Conservation (phyloP, 2,888 invertebrate species). For the Mamestra brassicae region DNA sequence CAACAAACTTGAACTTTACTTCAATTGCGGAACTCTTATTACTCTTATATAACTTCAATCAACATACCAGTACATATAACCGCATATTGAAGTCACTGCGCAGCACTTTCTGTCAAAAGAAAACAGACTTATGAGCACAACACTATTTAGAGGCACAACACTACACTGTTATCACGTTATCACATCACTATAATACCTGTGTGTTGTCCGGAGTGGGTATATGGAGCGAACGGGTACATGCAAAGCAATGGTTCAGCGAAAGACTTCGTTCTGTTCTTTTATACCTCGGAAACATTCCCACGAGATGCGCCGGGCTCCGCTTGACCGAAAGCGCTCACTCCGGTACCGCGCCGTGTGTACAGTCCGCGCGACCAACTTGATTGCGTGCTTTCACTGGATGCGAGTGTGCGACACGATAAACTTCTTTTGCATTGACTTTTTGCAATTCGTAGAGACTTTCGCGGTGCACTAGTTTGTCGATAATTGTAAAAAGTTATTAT, state of each 20-base stretch:
- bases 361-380: slow-evolving; percentile 72
- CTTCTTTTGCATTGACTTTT: slow-evolving; percentile 68
- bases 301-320: slow-evolving; percentile 84
- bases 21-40: slow-evolving; percentile 35
- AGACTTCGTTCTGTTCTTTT: slow-evolving; percentile 86
- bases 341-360: slow-evolving; percentile 68
- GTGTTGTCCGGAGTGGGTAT: slow-evolving; percentile 71
- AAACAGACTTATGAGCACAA: slow-evolving; percentile 79
- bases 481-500: slow-evolving; percentile 6
- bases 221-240: slow-evolving; percentile 76
- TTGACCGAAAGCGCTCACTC: slow-evolving; percentile 82
- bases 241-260: slow-evolving; percentile 87
- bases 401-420: slow-evolving; percentile 56
- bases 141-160: slow-evolving; percentile 66
- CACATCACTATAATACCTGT: slow-evolving; percentile 72
- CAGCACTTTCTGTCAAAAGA: slow-evolving; percentile 86
- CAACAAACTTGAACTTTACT: slow-evolving; percentile 62
- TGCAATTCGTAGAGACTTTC: slow-evolving; percentile 67
- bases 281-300: slow-evolving; percentile 89
- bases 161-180: slow-evolving; percentile 60
- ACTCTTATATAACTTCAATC: slow-evolving; percentile 57
- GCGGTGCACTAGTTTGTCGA: slow-evolving; percentile 51
- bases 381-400: slow-evolving; percentile 81
- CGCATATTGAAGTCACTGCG: slow-evolving; percentile 82
- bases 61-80: slow-evolving; percentile 85